Percentiles rank a stretch among this genome's conserved stretches.
phyloP scores from a whole-genome alignment of 2,888 invertebrate species.

The Alcis repandata region DNA sequence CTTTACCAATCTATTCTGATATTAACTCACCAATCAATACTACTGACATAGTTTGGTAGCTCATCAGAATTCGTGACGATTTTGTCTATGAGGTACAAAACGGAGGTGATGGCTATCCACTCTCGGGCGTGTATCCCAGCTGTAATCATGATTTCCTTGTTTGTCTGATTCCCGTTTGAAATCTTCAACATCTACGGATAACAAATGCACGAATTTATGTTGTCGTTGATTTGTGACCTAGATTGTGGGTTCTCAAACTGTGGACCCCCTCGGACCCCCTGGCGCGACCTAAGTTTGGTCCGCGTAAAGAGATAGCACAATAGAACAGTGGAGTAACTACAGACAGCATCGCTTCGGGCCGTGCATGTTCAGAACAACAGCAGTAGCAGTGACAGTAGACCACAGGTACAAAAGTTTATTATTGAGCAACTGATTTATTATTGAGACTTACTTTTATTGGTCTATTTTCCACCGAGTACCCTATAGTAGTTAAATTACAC shows the following conservation, averaged over 20 bases:
- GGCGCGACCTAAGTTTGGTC: no score
- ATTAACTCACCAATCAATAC: slow-evolving; percentile 89
- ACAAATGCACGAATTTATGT: no score
- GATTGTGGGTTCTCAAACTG: no score
- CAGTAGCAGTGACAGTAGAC: no score
- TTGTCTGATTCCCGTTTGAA: slow-evolving; percentile 88
- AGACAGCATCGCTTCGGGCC: no score
- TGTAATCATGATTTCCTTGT: slow-evolving; percentile 88
- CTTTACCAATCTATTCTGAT: no score
- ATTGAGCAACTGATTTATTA: background rate
- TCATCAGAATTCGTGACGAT: slow-evolving; percentile 88
- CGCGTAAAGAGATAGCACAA: no score
- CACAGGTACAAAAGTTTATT: no score
- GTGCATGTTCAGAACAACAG: no score
- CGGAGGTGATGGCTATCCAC: slow-evolving; percentile 92
- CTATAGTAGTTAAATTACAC: background rate
- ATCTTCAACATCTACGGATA: slow-evolving; percentile 75
- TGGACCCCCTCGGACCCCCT: no score
- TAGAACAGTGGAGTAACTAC: no score
- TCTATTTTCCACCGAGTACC: background rate
- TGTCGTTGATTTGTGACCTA: no score
- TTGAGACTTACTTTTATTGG: background rate
- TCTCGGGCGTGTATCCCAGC: slow-evolving; percentile 94
- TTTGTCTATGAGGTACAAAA: slow-evolving; percentile 89
- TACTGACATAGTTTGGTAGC: slow-evolving; percentile 83